Base-by-base conservation (phyloP, 1,140 invertebrate genomes). In the Bicyclus anynana region DNA sequence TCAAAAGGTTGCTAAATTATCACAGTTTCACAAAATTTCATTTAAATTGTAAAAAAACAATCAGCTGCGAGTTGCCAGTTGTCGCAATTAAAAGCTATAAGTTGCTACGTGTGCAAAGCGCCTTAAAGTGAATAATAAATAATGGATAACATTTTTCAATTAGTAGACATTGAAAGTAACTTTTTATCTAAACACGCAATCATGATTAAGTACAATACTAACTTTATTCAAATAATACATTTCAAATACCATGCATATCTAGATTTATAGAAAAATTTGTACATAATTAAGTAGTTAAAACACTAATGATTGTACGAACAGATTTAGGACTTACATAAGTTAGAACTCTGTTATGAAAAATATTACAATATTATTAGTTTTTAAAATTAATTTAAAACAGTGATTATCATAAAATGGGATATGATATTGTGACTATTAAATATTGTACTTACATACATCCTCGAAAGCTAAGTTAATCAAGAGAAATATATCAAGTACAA, bases 401-500 rank as follows among this genome's bases (percentile, higher is more conserved):
- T 67, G 60, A 55, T 53, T 47, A 21, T 50, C n/a, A 33, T n/a
- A 23, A 46, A 21, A 56, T 44, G 40, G 27, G 35, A 65, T 49
- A 59, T 66, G 63, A 52, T 38, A 29, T 46, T 51, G 49, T 46
- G 21, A 49, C 26, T 53, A 46, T 10, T 54, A 23, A 37, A 29
- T 53, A 35, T 29, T 13, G 23, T 66, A 72, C 69, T 72, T 62
- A 72, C 69, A 44, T 65, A 60, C 51, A 53, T 72, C 68, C 68
- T 65, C 33, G 70, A 53, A 44, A 67, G 74, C 72, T 66, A 68
- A 62, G 58, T 59, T 56, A 49, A 70, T 64, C 54, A 63, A 57
- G 23, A 29, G 47, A 59, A 55, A 61, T 56, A 56, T 54, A 57
- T 63, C 49, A 51, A 64, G 66, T 60, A 58, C 56, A 62, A 35